Evolutionary conservation across 2,113 vertebrate genomes (phyloP).

Genomic region (Petrocephalus zakoni): DNA sequence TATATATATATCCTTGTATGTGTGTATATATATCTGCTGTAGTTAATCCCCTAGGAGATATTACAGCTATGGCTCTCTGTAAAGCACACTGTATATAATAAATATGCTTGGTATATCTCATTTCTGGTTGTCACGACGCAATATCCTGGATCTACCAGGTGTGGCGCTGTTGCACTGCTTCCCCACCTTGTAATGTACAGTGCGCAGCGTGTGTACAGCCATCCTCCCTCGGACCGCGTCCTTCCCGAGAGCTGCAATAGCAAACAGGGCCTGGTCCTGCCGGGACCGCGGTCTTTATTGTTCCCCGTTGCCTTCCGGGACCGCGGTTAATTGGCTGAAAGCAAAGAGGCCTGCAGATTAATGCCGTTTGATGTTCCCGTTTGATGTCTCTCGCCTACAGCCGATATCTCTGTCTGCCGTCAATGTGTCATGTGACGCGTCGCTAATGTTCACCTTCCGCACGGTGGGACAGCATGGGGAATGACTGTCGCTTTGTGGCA

Average conservation of each 20-base stretch:
- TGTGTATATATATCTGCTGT: not conserved
- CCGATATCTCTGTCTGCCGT: not conserved
- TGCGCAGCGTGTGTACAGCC: not conserved
- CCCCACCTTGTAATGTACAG: not conserved
- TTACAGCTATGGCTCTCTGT: not conserved
- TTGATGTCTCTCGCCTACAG: not conserved
- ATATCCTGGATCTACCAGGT: not conserved
- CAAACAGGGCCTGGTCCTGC: constrained; percentile 33
- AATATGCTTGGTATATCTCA: not conserved
- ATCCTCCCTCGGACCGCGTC: not conserved
- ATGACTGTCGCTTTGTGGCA: not conserved
- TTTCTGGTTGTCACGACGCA: not conserved
- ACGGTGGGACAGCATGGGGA: not conserved
- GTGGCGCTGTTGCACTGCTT: not conserved
- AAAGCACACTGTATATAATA: not conserved
- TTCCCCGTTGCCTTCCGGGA: constrained; percentile 15
- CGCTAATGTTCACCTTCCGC: not conserved
- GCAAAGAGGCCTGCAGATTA: not conserved
- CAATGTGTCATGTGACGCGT: constrained; percentile 7
- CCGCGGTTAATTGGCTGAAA: constrained; percentile 17
- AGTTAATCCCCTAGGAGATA: not conserved
- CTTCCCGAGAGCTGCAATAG: constrained; percentile 18
- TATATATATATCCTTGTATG: too few species aligned
- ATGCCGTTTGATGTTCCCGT: not conserved
- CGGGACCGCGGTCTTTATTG: not conserved